A percentile compares a stretch with the other conserved stretches of the same genome.
Conservation (phyloP, 2,888 invertebrate genomes). For the Xestia c-nigrum region DNA sequence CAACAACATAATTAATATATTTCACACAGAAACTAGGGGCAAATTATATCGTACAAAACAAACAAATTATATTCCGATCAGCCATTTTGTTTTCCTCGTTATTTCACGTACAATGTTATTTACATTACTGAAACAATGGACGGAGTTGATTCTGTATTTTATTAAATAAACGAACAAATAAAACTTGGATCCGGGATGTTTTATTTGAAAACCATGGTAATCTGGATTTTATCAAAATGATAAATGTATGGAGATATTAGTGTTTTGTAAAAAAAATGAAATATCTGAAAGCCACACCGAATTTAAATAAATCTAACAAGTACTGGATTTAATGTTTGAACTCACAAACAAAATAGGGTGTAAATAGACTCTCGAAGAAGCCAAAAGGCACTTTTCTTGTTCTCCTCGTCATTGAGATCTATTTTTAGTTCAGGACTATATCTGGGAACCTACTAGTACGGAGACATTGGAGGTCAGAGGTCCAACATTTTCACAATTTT, state of each 20-base stretch:
- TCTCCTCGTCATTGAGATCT: too few species aligned
- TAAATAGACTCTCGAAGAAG: too few species aligned
- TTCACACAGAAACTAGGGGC: constrained; percentile 17
- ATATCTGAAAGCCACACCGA: background rate
- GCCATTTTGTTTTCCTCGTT: constrained; percentile 40
- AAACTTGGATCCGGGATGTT: constrained; percentile 17
- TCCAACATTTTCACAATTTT: too few species aligned
- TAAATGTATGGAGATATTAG: constrained; percentile 19
- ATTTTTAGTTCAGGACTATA: too few species aligned
- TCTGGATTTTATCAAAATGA: constrained; percentile 27
- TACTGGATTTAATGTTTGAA: background rate
- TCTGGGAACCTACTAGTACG: too few species aligned
- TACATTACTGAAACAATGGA: constrained; percentile 26
- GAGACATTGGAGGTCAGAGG: too few species aligned
- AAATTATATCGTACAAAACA: constrained; percentile 35
- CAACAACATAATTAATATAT: constrained; percentile 9
- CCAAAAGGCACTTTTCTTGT: too few species aligned
- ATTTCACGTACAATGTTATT: constrained; percentile 37
- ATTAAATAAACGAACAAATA: constrained; percentile 40
- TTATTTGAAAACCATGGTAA: constrained; percentile 32
- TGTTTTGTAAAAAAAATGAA: constrained; percentile 8
- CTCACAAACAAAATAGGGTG: background rate
- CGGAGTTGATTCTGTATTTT: constrained; percentile 24
- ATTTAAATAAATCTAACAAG: background rate
- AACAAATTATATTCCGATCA: constrained; percentile 36